Conservation (phyloP, 2,797 vertebrate species). For the Onychomys arenicola region DNA sequence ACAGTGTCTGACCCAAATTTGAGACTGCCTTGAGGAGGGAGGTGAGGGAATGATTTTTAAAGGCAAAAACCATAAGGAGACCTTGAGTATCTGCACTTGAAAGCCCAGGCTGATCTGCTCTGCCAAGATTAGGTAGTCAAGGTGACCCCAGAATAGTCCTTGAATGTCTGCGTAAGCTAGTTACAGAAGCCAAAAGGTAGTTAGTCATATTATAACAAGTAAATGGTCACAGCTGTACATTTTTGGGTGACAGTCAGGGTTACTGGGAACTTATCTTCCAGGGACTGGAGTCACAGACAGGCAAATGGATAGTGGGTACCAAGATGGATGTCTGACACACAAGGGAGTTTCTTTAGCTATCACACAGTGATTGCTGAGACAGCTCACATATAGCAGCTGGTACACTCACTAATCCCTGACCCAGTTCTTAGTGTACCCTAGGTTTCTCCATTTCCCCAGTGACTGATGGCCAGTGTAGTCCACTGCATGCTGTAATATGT, state of each 20-base stretch:
- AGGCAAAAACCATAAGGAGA: neutral
- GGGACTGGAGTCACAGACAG: neutral
- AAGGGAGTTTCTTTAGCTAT: neutral
- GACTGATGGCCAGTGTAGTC: neutral
- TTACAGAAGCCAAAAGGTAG: too few relatives aligned
- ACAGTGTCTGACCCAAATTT: neutral
- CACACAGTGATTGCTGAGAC: neutral
- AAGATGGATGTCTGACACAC: too few relatives aligned
- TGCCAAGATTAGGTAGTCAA: too few relatives aligned
- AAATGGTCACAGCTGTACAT: too few relatives aligned
- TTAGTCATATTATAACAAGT: too few relatives aligned
- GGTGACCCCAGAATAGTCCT: too few relatives aligned
- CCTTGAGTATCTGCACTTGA: neutral
- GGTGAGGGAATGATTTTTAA: neutral
- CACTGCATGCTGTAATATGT: neutral
- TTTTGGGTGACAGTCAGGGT: too few relatives aligned
- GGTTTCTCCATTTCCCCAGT: neutral
- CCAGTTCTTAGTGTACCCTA: neutral
- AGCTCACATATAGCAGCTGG: neutral
- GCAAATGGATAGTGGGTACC: neutral
- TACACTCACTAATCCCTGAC: neutral
- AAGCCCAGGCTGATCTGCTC: neutral
- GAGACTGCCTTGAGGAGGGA: too few relatives aligned
- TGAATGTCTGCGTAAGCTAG: too few relatives aligned
- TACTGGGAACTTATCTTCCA: neutral